phyloP scores from a whole-genome alignment of 1,140 invertebrate species.

The Orchesella cincta region DNA sequence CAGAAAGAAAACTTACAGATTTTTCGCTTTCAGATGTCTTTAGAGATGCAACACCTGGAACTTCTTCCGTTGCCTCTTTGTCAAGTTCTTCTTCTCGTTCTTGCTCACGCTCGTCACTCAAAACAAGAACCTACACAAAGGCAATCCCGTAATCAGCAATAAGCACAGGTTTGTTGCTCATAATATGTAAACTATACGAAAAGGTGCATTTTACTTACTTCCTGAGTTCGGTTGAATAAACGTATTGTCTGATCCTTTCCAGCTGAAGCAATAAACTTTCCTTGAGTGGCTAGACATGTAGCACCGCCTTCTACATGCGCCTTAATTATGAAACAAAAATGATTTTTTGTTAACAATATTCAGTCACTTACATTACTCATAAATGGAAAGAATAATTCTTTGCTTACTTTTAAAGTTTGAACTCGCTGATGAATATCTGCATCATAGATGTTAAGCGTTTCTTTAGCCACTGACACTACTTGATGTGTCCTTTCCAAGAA shows the following conservation, averaged over 20 bases:
- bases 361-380: not conserved
- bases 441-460: slow-evolving; percentile 77
- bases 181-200: not conserved
- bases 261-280: slow-evolving; percentile 75
- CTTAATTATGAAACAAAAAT: slow-evolving; percentile 37
- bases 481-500: slow-evolving; percentile 49
- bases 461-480: slow-evolving; percentile 46
- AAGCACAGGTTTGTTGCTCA: too few relatives aligned
- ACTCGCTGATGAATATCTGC: slow-evolving; percentile 90
- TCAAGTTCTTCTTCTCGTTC: slow-evolving; percentile 73
- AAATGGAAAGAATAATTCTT: not conserved
- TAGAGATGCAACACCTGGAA: slow-evolving; percentile 67
- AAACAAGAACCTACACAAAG: slow-evolving; percentile 67
- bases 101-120: slow-evolving; percentile 88
- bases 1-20: slow-evolving; percentile 69
- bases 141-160: not conserved
- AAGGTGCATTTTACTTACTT: slow-evolving; percentile 57
- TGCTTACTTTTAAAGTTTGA: slow-evolving; percentile 78
- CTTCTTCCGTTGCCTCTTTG: slow-evolving; percentile 70
- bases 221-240: slow-evolving; percentile 81
- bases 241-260: slow-evolving; percentile 87
- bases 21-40: slow-evolving; percentile 90
- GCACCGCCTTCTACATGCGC: slow-evolving; percentile 48
- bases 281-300: slow-evolving; percentile 64
- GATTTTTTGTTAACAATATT: not conserved